These are phyloP conservation scores for Tragelaphus eurycerus DNA, from an alignment of 2,797 vertebrate genomes.

Conservation along the genomic window DNA sequence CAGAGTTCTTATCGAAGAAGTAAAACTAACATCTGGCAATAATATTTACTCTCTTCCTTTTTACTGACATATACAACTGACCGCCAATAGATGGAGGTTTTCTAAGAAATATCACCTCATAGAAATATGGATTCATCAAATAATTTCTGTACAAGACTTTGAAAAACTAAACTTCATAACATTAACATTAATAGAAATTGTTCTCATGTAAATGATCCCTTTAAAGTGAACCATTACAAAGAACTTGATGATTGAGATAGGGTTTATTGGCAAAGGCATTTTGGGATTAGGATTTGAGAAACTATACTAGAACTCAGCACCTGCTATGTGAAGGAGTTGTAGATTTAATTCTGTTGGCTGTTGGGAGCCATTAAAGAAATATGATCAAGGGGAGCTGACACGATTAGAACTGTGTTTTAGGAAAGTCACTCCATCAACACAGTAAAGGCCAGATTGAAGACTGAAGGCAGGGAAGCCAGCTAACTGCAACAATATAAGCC, in stretches of 20 bases:
- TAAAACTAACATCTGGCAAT: constrained; percentile 1
- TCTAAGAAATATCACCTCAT: constrained; percentile 6
- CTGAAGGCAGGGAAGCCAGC: not conserved
- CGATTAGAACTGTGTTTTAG: not conserved
- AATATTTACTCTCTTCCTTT: not conserved
- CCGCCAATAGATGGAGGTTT: not conserved
- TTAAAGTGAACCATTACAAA: constrained; percentile 10
- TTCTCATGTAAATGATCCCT: not conserved
- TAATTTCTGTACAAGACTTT: not conserved
- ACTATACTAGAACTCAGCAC: not conserved
- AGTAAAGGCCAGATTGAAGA: not conserved
- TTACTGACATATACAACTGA: not conserved
- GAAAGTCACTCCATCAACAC: not conserved
- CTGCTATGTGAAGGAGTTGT: not conserved
- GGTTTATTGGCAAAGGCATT: constrained; percentile 14
- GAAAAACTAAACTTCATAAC: constrained; percentile 39
- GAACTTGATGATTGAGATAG: not conserved
- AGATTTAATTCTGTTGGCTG: not conserved
- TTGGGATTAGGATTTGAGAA: constrained; percentile 8
- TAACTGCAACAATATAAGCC: not conserved
- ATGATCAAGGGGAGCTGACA: not conserved
- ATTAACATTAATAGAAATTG: not conserved
- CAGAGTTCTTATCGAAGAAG: not conserved
- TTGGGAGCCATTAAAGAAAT: not conserved
- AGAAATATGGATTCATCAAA: constrained; percentile 24